Evolutionary conservation across 2,797 vertebrate genomes (phyloP).

Genomic region (Spheniscus humboldti): DNA sequence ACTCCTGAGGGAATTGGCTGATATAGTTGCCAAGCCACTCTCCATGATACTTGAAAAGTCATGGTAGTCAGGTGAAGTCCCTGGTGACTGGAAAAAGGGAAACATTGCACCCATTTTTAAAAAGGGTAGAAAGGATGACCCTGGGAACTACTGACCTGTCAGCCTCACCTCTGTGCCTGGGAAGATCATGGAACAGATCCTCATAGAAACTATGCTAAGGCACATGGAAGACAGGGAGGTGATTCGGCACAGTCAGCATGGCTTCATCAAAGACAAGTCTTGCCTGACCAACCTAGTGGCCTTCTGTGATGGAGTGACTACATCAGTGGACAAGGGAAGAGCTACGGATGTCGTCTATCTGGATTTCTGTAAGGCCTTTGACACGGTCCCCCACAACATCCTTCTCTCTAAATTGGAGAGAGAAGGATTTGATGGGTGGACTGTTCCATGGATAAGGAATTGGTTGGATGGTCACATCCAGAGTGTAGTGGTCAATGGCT

Average conservation of each 20-base stretch:
- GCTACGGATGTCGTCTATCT: not conserved
- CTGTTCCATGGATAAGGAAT: not conserved
- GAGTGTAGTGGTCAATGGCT: not conserved
- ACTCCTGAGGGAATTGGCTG: not conserved
- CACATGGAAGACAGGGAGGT: not conserved
- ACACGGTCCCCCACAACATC: not conserved
- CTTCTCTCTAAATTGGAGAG: not conserved
- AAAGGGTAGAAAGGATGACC: not conserved
- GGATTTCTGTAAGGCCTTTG: not conserved
- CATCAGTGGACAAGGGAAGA: not conserved
- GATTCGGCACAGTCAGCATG: not conserved
- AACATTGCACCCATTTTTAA: not conserved
- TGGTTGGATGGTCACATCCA: not conserved
- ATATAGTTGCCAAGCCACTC: not conserved
- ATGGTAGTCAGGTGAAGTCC: not conserved
- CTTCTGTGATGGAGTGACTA: not conserved
- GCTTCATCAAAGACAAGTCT: not conserved
- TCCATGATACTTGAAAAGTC: not conserved
- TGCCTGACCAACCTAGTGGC: not conserved
- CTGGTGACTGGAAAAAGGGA: not conserved
- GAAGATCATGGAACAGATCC: not conserved
- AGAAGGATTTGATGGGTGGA: not conserved
- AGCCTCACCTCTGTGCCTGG: not conserved
- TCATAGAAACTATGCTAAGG: not conserved
- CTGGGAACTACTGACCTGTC: not conserved